Conservation (phyloP, 2,797 vertebrate genomes). For the Poecilia picta region DNA sequence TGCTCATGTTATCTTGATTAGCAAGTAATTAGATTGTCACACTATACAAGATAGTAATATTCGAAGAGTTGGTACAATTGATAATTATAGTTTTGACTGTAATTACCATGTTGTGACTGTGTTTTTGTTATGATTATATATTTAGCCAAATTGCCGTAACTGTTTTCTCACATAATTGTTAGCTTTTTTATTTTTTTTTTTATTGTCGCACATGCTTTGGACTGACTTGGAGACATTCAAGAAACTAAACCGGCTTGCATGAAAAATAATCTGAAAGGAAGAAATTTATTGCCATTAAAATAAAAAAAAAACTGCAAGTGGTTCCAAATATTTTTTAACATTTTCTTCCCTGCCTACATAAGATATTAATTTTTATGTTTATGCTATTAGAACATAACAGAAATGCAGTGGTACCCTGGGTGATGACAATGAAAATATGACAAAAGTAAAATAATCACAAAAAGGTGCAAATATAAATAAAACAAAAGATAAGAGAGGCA, state of each 20-base stretch:
- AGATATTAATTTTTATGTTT: no score
- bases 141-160: constrained; percentile 28
- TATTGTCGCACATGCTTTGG: constrained; percentile 17
- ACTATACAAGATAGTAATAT: constrained; percentile 1
- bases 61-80: neutral
- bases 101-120: constrained; percentile 10
- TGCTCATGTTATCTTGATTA: constrained; percentile 11
- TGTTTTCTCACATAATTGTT: constrained; percentile 16
- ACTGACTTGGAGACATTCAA: constrained; percentile 26
- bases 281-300: neutral
- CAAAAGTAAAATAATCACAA: no score
- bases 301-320: neutral
- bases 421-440: no score
- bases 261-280: neutral
- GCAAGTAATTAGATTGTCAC: constrained; percentile 7
- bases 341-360: neutral
- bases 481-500: no score
- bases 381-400: no score
- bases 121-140: constrained; percentile 13
- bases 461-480: no score
- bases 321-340: neutral
- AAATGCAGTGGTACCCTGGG: no score
- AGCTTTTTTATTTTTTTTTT: neutral
- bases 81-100: constrained; percentile 16
- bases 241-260: neutral